A percentile compares a stretch with the other conserved stretches of the same genome.
phyloP scores from a whole-genome alignment of 2,888 invertebrate species.

The Pheosia tremula region DNA sequence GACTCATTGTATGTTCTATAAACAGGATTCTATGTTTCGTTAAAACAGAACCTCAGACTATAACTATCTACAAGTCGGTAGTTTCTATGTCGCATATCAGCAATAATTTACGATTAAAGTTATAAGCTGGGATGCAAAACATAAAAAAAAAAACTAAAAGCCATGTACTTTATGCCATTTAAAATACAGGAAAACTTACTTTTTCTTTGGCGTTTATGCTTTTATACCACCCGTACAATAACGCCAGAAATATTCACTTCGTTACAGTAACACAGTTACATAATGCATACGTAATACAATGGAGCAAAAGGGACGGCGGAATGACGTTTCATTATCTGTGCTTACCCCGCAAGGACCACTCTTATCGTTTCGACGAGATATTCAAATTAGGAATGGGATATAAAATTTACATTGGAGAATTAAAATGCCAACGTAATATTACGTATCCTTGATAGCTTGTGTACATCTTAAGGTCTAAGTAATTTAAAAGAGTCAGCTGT shows the following conservation, averaged over 20 bases:
- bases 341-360: not conserved
- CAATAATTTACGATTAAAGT: too few relatives aligned
- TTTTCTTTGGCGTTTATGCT: too few relatives aligned
- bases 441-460: not conserved
- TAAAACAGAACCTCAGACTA: too few relatives aligned
- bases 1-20: too few relatives aligned
- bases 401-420: conserved; percentile 3
- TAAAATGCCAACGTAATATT: not conserved
- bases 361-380: not conserved
- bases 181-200: too few relatives aligned
- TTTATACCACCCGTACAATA: not conserved
- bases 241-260: not conserved
- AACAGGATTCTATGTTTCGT: too few relatives aligned
- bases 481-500: not conserved
- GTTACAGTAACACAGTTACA: not conserved
- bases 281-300: not conserved
- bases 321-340: conserved; percentile 4
- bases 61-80: too few relatives aligned
- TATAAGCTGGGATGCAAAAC: too few relatives aligned
- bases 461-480: not conserved
- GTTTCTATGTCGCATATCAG: too few relatives aligned
- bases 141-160: too few relatives aligned
- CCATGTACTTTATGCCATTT: too few relatives aligned
- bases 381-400: conserved; percentile 2
- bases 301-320: not conserved